Evolutionary conservation across 2,888 invertebrate species (phyloP).

Genomic region (Reticulitermes lucifugus): DNA sequence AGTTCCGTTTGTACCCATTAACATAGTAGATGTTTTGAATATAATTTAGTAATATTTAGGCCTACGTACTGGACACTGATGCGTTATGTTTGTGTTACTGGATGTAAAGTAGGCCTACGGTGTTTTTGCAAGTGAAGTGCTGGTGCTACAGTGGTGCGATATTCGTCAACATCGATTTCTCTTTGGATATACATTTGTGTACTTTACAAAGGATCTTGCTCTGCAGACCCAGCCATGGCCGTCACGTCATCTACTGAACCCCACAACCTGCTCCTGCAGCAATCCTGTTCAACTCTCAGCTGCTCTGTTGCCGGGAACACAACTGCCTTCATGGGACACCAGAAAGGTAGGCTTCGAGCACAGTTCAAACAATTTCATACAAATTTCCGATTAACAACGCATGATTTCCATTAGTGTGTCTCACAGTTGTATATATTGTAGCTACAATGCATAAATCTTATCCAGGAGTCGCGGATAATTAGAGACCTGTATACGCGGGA

Average conservation of each 20-base stretch:
- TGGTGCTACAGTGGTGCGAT: conserved; percentile 17
- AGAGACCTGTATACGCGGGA: no score
- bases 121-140: conserved; percentile 14
- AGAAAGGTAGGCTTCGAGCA: conserved; percentile 13
- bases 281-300: not conserved
- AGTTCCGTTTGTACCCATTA: not conserved
- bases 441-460: no score
- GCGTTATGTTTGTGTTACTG: conserved; percentile 9
- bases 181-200: conserved; percentile 30
- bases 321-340: conserved; percentile 40
- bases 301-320: conserved; percentile 24
- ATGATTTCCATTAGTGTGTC: no score
- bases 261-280: not conserved
- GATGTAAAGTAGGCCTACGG: conserved; percentile 17
- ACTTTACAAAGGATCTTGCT: conserved; percentile 8
- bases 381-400: no score
- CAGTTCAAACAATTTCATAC: not conserved
- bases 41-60: conserved; percentile 10
- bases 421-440: no score
- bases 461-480: no score
- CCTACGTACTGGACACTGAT: conserved; percentile 18
- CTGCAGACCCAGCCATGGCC: conserved; percentile 18
- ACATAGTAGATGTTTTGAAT: not conserved
- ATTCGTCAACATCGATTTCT: conserved; percentile 28
- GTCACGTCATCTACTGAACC: conserved; percentile 19